These are phyloP conservation scores for Dreissena rostriformis DNA, from an alignment of 1,140 invertebrate species.

Conservation along the genomic window DNA sequence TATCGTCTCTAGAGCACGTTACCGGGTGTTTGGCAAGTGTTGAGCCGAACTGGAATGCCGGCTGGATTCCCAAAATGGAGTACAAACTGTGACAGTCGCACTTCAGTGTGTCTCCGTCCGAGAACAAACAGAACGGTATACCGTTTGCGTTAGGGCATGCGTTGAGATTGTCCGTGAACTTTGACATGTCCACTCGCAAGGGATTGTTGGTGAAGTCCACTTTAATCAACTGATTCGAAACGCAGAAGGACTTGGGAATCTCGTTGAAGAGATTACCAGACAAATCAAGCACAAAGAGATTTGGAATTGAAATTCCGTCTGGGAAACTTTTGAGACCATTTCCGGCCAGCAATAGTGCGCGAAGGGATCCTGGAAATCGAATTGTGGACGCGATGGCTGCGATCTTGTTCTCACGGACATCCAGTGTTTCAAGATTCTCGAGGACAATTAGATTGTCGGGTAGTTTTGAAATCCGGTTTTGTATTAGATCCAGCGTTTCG, in stretches of 20 bases:
- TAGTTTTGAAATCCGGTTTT: constrained; percentile 13
- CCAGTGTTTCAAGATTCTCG: constrained; percentile 18
- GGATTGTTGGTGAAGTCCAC: constrained; percentile 35
- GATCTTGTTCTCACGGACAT: constrained; percentile 12
- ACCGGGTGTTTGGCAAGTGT: not conserved
- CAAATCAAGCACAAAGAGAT: constrained; percentile 42
- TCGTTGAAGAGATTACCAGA: constrained; percentile 22
- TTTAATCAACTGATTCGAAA: constrained; percentile 32
- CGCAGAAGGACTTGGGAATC: constrained; percentile 40
- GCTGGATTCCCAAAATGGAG: not conserved
- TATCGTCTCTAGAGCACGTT: not conserved
- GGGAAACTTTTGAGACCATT: constrained; percentile 25
- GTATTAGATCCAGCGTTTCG: constrained; percentile 26
- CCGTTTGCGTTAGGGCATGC: constrained; percentile 32
- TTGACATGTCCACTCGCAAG: constrained; percentile 2
- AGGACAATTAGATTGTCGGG: constrained; percentile 13
- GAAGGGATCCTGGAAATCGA: constrained; percentile 27
- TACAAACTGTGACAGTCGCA: constrained; percentile 33
- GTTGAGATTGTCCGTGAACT: constrained; percentile 5
- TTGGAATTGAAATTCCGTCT: constrained; percentile 6
- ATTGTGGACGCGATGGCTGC: not conserved
- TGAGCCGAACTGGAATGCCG: constrained; percentile 10
- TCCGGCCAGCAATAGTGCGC: constrained; percentile 17
- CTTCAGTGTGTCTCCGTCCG: not conserved
- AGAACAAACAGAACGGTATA: constrained; percentile 40